Base-by-base conservation (phyloP, 2,113 vertebrate species). In the Dipodomys ordii region DNA sequence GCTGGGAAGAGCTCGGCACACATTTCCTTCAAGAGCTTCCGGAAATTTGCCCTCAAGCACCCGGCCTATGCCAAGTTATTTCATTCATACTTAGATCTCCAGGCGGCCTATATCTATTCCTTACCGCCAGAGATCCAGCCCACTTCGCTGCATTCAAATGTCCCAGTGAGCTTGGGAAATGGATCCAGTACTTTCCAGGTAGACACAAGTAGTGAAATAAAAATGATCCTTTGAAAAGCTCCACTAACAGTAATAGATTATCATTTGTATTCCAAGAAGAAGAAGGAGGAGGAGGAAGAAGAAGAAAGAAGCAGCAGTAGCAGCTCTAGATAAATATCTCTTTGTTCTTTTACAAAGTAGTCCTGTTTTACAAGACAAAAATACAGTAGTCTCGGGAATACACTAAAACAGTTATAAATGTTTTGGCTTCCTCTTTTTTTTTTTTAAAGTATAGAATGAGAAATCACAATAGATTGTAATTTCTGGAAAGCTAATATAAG, bases 51-150 rank as follows among this genome's bases (percentile, higher is more conserved):
- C n/a, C 88, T 97, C 67, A 98, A 97, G 64, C 99, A 99, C 95
- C 99, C 99, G 4, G 98, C 98, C 93, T 99, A 99, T 65, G 98
- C 98, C 94, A 99, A 99, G 87, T 97, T 99, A 78, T 99, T 99
- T 96, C 99, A 98, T 89, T 99, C 99, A 0, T 99, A 99, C 96
- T 95, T 99, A 74, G 99, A 99, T 53, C 98, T 99, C 6, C 99
- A 99, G 97, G 97, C 98, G 46, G 98, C 98, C 97, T 98, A 99
- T 64, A 93, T 90, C 19, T 92, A 82, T 53, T 80, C 98, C 44
- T 96, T 98, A 49, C 98, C 98, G 28, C 91, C 97, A 76, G 97
- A 96, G 60, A 96, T 95, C 2, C 46, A 12, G 6, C 94, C 97
- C 30, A 96, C 97, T 27, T 28, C 62, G 57, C 83, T 96, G 39